Conservation (phyloP, 2,797 vertebrate species). For the Naso thynnoides region DNA sequence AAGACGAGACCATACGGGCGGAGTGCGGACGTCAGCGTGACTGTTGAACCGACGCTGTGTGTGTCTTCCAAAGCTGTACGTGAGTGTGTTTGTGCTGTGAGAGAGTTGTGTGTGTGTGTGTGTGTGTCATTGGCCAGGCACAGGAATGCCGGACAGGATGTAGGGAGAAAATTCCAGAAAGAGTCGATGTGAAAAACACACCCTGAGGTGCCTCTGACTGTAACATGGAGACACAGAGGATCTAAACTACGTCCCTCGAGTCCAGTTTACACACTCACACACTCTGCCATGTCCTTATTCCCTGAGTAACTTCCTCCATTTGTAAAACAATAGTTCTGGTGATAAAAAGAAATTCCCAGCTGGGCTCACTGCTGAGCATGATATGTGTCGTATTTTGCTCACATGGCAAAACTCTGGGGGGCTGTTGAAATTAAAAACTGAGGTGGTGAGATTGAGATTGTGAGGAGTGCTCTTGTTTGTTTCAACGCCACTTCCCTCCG, state of each 20-base stretch:
- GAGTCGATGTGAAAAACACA: slow-evolving; percentile 43
- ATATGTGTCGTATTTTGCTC: not conserved
- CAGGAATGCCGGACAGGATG: slow-evolving; percentile 81
- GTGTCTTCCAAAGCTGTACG: slow-evolving; percentile 22
- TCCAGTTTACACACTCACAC: slow-evolving; percentile 56
- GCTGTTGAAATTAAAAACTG: slow-evolving; percentile 10
- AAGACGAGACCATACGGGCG: slow-evolving; percentile 50
- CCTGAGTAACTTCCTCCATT: slow-evolving; percentile 14
- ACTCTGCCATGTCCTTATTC: slow-evolving; percentile 16
- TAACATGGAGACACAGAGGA: slow-evolving; percentile 23
- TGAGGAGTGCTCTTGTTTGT: slow-evolving; percentile 32
- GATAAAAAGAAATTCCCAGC: not conserved
- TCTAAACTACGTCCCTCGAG: slow-evolving; percentile 46
- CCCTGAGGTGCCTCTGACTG: slow-evolving; percentile 47
- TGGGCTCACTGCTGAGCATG: not conserved
- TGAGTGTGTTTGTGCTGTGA: slow-evolving; percentile 23
- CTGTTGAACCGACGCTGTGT: slow-evolving; percentile 36
- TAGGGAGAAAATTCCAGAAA: slow-evolving; percentile 74
- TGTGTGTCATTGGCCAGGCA: slow-evolving; percentile 51
- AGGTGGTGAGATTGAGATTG: slow-evolving; percentile 29
- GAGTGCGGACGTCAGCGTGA: slow-evolving; percentile 43
- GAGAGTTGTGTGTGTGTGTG: slow-evolving; percentile 7
- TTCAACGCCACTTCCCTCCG: slow-evolving; percentile 30
- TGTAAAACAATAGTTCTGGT: slow-evolving; percentile 13
- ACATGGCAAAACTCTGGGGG: slow-evolving; percentile 1